phyloP scores from a whole-genome alignment of 1,140 invertebrate species.

The Linepithema humile region DNA sequence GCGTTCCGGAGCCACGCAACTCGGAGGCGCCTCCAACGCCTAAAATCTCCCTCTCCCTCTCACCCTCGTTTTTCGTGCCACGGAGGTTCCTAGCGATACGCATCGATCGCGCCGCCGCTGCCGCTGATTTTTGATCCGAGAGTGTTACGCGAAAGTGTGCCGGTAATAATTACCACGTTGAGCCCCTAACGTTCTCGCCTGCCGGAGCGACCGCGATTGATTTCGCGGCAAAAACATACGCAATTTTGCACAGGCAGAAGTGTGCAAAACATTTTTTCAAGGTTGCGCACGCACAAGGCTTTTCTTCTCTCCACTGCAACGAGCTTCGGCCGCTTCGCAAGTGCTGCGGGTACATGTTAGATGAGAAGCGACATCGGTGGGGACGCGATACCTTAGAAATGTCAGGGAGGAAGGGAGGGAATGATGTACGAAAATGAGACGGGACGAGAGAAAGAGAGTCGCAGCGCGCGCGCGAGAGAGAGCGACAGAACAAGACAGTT shows the following conservation, averaged over 20 bases:
- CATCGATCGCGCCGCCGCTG: slow-evolving; percentile 31
- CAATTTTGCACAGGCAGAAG: not conserved
- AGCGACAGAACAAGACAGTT: slow-evolving; percentile 4
- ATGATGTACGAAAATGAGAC: slow-evolving; percentile 26
- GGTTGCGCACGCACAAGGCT: not conserved
- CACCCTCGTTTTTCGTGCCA: slow-evolving; percentile 53
- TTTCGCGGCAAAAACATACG: no score
- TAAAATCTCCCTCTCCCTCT: slow-evolving; percentile 50
- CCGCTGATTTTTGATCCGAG: slow-evolving; percentile 1
- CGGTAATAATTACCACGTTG: no score
- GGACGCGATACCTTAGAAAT: slow-evolving; percentile 67
- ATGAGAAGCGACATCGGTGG: slow-evolving; percentile 64
- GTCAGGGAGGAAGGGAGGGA: slow-evolving; percentile 49
- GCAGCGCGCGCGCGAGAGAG: not conserved
- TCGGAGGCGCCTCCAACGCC: slow-evolving; percentile 64
- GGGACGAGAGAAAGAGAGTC: not conserved
- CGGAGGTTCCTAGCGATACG: slow-evolving; percentile 41
- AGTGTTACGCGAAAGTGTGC: not conserved
- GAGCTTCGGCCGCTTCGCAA: no score
- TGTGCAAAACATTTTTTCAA: slow-evolving; percentile 40
- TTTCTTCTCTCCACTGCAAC: not conserved
- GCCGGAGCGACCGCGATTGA: no score
- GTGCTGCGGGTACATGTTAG: slow-evolving; percentile 74
- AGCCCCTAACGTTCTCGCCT: not conserved
- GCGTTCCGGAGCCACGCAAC: slow-evolving; percentile 58